Evolutionary conservation across 2,113 vertebrate genomes (phyloP).

Genomic region (crab-eating macaque (Macaca fascicularis)): DNA sequence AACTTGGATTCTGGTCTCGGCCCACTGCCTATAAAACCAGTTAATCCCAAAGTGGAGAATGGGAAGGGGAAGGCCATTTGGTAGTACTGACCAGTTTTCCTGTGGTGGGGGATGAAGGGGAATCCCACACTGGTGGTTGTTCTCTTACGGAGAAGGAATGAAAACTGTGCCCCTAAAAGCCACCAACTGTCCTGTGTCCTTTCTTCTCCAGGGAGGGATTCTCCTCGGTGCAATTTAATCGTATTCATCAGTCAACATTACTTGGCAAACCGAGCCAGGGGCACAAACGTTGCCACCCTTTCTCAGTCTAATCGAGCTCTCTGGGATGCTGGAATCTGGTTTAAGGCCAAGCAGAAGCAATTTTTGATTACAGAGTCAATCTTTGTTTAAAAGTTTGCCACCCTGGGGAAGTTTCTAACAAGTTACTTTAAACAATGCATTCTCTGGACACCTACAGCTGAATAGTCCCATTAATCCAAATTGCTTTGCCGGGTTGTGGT

Average conservation of each 20-base stretch:
- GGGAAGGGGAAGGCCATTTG: neutral
- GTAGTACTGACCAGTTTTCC: neutral
- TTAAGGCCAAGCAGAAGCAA: constrained; percentile 69
- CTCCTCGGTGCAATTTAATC: neutral
- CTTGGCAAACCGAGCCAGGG: constrained; percentile 75
- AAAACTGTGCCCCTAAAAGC: neutral
- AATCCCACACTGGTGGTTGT: neutral
- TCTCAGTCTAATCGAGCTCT: constrained; percentile 65
- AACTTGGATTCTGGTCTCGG: neutral
- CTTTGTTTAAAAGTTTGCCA: constrained; percentile 75
- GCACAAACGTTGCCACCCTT: constrained; percentile 70
- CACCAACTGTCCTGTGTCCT: neutral
- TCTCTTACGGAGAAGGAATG: neutral
- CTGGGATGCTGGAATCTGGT: constrained; percentile 65
- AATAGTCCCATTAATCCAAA: constrained; percentile 57
- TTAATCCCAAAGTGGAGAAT: neutral
- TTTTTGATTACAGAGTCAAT: constrained; percentile 73
- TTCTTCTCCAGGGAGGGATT: neutral
- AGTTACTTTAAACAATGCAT: constrained; percentile 51
- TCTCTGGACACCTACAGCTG: constrained; percentile 63
- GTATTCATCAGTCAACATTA: constrained; percentile 70
- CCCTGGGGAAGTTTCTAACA: constrained; percentile 62
- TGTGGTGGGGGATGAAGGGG: fast-evolving
- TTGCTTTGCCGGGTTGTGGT: neutral
- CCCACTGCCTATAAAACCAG: fast-evolving